A percentile compares a stretch with the other conserved stretches of the same genome.
Evolutionary conservation across 1,140 invertebrate species (phyloP).

Genomic region (Bombus breviceps): DNA sequence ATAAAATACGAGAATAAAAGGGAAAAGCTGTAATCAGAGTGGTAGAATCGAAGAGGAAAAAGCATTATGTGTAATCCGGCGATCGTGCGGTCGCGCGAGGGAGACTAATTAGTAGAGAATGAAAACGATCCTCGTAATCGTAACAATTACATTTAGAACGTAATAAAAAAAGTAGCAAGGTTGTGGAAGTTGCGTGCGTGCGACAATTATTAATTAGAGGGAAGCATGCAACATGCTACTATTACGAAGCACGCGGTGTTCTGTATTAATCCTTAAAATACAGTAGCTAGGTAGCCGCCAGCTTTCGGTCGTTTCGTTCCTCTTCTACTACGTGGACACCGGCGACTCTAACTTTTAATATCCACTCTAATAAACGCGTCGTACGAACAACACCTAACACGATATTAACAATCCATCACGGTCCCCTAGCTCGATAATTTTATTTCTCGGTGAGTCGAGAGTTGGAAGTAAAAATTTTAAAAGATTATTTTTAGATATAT

Average conservation of each 20-base stretch:
- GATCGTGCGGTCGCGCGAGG: background rate
- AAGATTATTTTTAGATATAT: too few species aligned
- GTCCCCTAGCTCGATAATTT: background rate
- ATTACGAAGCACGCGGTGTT: constrained; percentile 15
- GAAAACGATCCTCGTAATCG: constrained; percentile 18
- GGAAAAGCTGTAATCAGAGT: background rate
- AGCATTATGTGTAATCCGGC: background rate
- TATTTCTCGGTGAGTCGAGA: too few species aligned
- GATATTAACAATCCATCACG: background rate
- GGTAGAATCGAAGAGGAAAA: background rate
- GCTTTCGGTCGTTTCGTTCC: background rate
- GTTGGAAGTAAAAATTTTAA: background rate
- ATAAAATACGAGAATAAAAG: background rate
- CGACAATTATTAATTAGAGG: constrained; percentile 44
- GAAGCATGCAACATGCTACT: constrained; percentile 30
- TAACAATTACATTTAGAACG: constrained; percentile 12
- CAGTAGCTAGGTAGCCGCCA: background rate
- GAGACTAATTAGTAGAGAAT: constrained; percentile 23
- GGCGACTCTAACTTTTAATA: constrained; percentile 25
- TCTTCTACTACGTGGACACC: too few species aligned
- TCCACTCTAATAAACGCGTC: constrained; percentile 19
- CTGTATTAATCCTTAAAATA: constrained; percentile 32
- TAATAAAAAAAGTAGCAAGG: constrained; percentile 6
- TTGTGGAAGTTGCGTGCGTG: background rate
- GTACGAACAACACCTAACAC: background rate